phyloP scores from a whole-genome alignment of 2,797 vertebrate species.

The Eutrigla gurnardus region DNA sequence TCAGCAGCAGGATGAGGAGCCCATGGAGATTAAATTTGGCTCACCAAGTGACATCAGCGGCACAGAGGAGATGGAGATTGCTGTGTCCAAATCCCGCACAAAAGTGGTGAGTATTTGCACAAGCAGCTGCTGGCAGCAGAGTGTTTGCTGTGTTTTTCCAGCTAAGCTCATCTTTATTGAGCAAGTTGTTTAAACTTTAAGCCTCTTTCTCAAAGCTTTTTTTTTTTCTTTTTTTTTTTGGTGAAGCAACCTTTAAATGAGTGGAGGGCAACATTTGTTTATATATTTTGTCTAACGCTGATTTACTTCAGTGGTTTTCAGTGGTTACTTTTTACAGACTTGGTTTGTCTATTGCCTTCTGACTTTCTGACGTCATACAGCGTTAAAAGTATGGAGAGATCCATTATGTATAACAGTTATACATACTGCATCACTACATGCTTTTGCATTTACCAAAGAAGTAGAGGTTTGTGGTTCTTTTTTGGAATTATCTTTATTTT shows the following conservation, averaged over 20 bases:
- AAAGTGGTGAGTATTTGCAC: constrained; percentile 90
- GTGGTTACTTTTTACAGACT: background rate
- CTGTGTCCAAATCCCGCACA: constrained; percentile 87
- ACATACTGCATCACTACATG: background rate
- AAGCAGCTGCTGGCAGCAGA: constrained; percentile 57
- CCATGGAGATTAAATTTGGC: constrained; percentile 91
- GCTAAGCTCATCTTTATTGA: constrained; percentile 67
- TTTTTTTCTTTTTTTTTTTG: background rate
- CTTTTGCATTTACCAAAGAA: background rate
- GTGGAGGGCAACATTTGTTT: constrained; percentile 2
- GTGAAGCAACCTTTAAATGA: constrained; percentile 46
- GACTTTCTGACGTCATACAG: background rate
- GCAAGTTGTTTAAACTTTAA: constrained; percentile 69
- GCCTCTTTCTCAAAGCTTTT: constrained; percentile 68
- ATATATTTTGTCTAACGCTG: background rate
- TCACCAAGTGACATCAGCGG: constrained; percentile 86
- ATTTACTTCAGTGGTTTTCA: background rate
- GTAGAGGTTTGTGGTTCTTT: background rate
- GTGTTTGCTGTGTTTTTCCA: constrained; percentile 52
- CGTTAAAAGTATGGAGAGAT: background rate
- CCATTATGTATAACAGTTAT: background rate
- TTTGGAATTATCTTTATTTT: background rate
- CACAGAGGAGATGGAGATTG: constrained; percentile 92
- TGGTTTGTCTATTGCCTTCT: background rate
- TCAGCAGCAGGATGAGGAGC: constrained; percentile 85